Evolutionary conservation across 1,140 invertebrate species (phyloP), one percentile per base, ranked within the genome.

Genomic region (Dryas iulia): DNA sequence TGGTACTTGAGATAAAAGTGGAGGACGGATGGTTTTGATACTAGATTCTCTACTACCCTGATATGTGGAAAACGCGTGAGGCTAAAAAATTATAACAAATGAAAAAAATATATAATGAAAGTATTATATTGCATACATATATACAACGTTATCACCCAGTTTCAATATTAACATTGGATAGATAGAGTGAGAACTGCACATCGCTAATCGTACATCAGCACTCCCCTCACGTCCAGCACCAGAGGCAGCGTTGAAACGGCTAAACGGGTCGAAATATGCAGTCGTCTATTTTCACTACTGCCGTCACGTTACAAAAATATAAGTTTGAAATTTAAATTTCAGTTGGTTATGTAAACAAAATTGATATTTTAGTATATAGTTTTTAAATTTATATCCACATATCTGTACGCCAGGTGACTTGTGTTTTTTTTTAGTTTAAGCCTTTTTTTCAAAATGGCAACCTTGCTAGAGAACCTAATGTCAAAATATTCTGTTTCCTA

Each of bases 241-340:
- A n/a, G n/a, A n/a, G n/a, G n/a, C n/a, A 52, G 39, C 39, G 14
- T 11, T n/a, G 59, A 52, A 62, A 26, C 59, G 18, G 10, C 59
- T 53, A 62, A 62, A 62, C 59, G 39, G 59, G 28, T 26, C 47
- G 59, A 62, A 62, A 62, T 62, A 62, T 62, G 59, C 59, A 62
- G 39, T 62, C 39, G 39, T 26, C 59, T 52, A 62, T 62, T 52
- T 62, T 62, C 59, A 62, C 59, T 62, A 47, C 39, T 11, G 39
- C 39, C 39, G 59, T 62, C 59, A 57, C 28, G 39, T 26, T 59
- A 60, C 62, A 71, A 66, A 73, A 57, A 70, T 63, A 69, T 66
- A 60, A 62, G 31, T 62, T 53, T 52, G 47, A 60, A 62, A 62
- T 62, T 62, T 52, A 25, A 62, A 62, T 62, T 47, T 47, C 39